Conservation (phyloP, 2,113 vertebrate species). For the Protobothrops mucrosquamatus region DNA sequence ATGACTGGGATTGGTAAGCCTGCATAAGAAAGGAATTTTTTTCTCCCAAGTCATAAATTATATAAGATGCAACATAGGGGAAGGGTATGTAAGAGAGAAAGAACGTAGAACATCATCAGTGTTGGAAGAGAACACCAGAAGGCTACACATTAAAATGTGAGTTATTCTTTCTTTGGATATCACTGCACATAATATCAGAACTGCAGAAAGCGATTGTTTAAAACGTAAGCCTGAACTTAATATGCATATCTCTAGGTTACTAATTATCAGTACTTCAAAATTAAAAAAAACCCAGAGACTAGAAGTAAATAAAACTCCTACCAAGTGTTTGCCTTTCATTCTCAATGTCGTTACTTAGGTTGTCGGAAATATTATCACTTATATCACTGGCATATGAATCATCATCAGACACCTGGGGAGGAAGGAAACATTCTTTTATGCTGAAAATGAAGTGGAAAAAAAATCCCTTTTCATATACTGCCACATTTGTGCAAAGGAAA, state of each 20-base stretch:
- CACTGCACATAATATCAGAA: neutral
- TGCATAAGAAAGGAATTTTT: neutral
- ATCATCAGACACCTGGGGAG: slow-evolving; percentile 85
- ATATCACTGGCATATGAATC: slow-evolving; percentile 95
- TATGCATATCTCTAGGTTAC: neutral
- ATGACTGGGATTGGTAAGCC: neutral
- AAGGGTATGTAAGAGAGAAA: neutral
- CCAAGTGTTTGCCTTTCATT: slow-evolving; percentile 82
- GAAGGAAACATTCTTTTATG: slow-evolving; percentile 35
- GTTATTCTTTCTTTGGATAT: neutral
- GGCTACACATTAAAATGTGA: neutral
- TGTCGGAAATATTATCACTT: slow-evolving; percentile 93
- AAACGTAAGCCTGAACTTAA: neutral
- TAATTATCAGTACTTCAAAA: slow-evolving; percentile 17
- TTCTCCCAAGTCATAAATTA: too few species aligned
- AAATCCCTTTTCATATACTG: neutral
- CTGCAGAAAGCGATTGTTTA: slow-evolving; percentile 7
- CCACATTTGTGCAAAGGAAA: neutral
- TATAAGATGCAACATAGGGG: neutral
- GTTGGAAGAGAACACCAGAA: neutral
- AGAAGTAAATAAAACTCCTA: slow-evolving; percentile 53
- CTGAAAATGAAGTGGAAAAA: neutral
- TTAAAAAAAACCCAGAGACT: slow-evolving; percentile 8
- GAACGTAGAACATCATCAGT: neutral
- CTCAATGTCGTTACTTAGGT: slow-evolving; percentile 86